A percentile compares a stretch with the other conserved stretches of the same genome.
These are phyloP conservation scores for Fistularia commersonii DNA, from an alignment of 2,797 vertebrate species.

Conservation along the genomic window DNA sequence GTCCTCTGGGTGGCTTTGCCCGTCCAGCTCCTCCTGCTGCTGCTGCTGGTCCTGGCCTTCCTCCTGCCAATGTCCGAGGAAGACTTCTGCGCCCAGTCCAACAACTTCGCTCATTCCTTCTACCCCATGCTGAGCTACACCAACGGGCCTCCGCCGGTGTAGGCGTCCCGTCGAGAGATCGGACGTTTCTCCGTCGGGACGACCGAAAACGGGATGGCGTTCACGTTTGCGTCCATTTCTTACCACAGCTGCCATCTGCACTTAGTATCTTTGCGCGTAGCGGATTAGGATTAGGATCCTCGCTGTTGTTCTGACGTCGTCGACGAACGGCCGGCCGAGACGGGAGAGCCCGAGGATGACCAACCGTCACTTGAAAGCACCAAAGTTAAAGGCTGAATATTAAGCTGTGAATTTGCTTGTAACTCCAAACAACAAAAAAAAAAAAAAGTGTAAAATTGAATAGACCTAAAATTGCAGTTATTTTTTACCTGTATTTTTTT, in stretches of 20 bases:
- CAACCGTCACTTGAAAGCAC: slow-evolving; percentile 41
- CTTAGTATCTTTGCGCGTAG: slow-evolving; percentile 43
- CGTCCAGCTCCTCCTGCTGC: slow-evolving; percentile 87
- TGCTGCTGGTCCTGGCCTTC: slow-evolving; percentile 83
- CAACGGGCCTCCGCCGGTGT: slow-evolving; percentile 92
- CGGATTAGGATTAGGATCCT: slow-evolving; percentile 40
- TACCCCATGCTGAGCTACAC: slow-evolving; percentile 93
- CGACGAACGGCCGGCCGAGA: neutral
- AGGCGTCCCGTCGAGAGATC: slow-evolving; percentile 34
- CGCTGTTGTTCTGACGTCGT: slow-evolving; percentile 37
- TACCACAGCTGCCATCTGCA: slow-evolving; percentile 14
- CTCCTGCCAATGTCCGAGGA: slow-evolving; percentile 87
- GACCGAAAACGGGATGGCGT: slow-evolving; percentile 28
- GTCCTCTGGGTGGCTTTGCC: slow-evolving; percentile 89
- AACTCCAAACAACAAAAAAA: slow-evolving; percentile 78
- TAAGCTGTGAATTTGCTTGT: slow-evolving; percentile 68
- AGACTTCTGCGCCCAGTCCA: slow-evolving; percentile 88
- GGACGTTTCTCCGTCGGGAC: slow-evolving; percentile 22
- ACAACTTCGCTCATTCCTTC: slow-evolving; percentile 93
- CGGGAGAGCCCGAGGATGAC: slow-evolving; percentile 10
- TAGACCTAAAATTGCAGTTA: slow-evolving; percentile 81
- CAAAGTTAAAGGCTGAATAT: slow-evolving; percentile 62
- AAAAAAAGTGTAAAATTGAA: slow-evolving; percentile 52
- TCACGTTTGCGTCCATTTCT: slow-evolving; percentile 29
- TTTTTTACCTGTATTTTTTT: slow-evolving; percentile 83